Percentiles rank a stretch among this genome's conserved stretches.
Evolutionary conservation across 2,888 invertebrate genomes (phyloP).

Genomic region (Limnephilus marmoratus): DNA sequence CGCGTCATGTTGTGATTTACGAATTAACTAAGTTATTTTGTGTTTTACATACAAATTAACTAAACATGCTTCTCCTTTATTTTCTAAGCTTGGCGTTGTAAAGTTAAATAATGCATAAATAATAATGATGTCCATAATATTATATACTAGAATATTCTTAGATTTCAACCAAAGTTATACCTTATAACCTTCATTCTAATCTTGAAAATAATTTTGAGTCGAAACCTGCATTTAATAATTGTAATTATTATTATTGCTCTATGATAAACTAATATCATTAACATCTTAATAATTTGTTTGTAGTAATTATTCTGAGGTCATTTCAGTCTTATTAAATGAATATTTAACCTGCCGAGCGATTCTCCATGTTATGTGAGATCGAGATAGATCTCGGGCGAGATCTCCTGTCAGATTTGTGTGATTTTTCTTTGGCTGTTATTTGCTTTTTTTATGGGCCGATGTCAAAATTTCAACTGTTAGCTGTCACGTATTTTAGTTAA

Average conservation of each 20-base stretch:
- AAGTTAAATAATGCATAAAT: not conserved
- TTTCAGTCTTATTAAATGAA: not conserved
- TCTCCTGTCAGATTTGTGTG: too few species aligned
- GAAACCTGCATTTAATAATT: not conserved
- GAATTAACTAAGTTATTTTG: not conserved
- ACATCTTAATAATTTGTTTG: not conserved
- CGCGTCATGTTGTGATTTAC: not conserved
- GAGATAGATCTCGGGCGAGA: too few species aligned
- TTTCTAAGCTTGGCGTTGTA: not conserved
- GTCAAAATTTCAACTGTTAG: too few species aligned
- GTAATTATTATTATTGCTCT: not conserved
- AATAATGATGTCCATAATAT: not conserved
- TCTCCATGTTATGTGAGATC: too few species aligned
- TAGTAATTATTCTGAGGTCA: not conserved
- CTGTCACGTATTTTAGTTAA: too few species aligned
- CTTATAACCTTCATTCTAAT: not conserved
- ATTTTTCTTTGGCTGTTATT: too few species aligned
- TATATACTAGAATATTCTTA: not conserved
- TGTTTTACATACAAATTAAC: not conserved
- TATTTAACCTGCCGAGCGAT: not conserved
- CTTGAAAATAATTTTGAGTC: conserved; percentile 7
- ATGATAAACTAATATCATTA: not conserved
- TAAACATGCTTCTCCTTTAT: not conserved
- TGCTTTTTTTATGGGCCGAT: too few species aligned
- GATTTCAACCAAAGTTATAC: conserved; percentile 2